phyloP scores from a whole-genome alignment of 2,888 invertebrate species.

The Agonopterix heracliana region DNA sequence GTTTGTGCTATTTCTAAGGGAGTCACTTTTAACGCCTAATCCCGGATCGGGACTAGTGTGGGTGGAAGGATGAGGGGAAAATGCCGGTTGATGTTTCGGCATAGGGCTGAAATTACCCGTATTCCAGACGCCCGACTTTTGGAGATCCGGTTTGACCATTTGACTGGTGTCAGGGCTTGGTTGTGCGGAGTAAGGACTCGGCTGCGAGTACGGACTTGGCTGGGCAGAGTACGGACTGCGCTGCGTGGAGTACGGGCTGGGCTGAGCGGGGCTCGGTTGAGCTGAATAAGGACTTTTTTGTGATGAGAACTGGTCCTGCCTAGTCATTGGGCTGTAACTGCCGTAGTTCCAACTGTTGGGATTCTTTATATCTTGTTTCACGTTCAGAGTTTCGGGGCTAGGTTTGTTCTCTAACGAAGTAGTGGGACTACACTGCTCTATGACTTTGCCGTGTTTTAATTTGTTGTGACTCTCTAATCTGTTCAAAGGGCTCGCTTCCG shows the following conservation, averaged over 20 bases:
- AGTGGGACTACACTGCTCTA: constrained; percentile 68
- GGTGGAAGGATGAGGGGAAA: constrained; percentile 63
- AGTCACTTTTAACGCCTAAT: constrained; percentile 49
- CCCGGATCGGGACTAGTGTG: constrained; percentile 65
- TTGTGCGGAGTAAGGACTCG: constrained; percentile 66
- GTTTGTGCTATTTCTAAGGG: constrained; percentile 42
- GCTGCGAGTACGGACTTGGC: constrained; percentile 68
- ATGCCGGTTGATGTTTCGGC: constrained; percentile 66
- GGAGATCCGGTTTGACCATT: constrained; percentile 59
- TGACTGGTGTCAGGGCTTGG: constrained; percentile 70
- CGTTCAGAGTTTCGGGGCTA: constrained; percentile 53
- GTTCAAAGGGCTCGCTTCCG: constrained; percentile 66
- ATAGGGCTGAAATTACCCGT: constrained; percentile 66
- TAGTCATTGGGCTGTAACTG: constrained; percentile 65
- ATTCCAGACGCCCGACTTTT: constrained; percentile 62
- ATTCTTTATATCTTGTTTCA: constrained; percentile 62
- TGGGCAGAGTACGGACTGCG: constrained; percentile 66
- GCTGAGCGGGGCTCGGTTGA: constrained; percentile 65
- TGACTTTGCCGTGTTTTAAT: constrained; percentile 56
- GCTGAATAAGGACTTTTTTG: constrained; percentile 69
- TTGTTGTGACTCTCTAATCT: constrained; percentile 59
- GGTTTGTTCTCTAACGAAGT: constrained; percentile 65
- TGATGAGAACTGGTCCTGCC: constrained; percentile 64
- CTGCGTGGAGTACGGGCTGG: constrained; percentile 65
- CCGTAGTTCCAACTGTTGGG: constrained; percentile 63